Base-by-base conservation (phyloP, 2,888 invertebrate genomes). In the Lacanobia wlatinum region DNA sequence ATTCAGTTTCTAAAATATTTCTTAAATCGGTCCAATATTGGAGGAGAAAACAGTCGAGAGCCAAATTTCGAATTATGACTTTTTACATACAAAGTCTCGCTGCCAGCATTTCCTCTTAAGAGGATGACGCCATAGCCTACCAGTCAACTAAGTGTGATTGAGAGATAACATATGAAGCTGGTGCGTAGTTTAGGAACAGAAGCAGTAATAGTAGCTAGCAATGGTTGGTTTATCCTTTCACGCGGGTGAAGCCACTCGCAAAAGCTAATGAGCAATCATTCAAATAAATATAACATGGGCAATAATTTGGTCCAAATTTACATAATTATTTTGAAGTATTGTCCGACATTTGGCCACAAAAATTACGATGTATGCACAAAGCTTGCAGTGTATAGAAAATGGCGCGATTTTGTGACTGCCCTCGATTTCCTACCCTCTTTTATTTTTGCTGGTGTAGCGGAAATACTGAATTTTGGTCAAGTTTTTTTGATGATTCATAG, bases 351-450 rank as follows among this genome's bases (percentile, higher is more conserved):
- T 60, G 62, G 34, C 59, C 7, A 62, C 75, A 23, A 12, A 79
- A 79, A 77, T 65, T 61, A 70, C 75, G 64, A 67, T 65, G 46
- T 71, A 56, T 76, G 59, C 77, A 80, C n/a, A 50, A 62, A 55
- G 28, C 38, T 48, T 70, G 71, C 70, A 61, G 58, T 73, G 81
- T 75, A 70, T 74, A 60, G 73, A 69, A 80, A 80, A 84, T 82
- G 75, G 63, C 75, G 69, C 72, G 74, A 82, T 80, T 34, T 50
- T 73, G 80, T 84, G 83, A 75, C 69, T 78, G 70, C 16, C 59
- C 72, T 18, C 75, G 74, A 77, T 82, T 74, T 73, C 1, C 8
- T 46, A 16, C 21, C 43, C 65, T 65, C 60, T 70, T 79, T 77
- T 59, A 65, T 52, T 70, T 75, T 68, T 16, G 55, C 38, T 28